A percentile compares a stretch with the other conserved stretches of the same genome.
phyloP scores from a whole-genome alignment of 2,888 invertebrate species.

The Cephus rjabovi region DNA sequence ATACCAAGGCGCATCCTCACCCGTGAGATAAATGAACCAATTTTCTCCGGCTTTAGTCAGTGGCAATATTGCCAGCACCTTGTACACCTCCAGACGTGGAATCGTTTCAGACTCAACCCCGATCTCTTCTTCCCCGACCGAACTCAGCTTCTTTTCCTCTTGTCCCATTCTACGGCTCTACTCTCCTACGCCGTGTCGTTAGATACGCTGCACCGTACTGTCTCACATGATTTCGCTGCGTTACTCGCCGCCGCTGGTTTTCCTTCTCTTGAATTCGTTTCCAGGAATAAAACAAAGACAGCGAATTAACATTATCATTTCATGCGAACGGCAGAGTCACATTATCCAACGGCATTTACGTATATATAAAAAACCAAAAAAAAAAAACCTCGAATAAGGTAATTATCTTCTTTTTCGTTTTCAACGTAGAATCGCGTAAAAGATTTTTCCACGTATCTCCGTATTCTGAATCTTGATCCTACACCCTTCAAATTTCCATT shows the following conservation, averaged over 20 bases:
- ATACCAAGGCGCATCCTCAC: constrained; percentile 34
- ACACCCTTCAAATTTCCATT: neutral
- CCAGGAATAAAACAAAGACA: constrained; percentile 26
- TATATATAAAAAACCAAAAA: neutral
- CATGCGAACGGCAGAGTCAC: constrained; percentile 44
- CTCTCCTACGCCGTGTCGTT: neutral
- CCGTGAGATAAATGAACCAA: constrained; percentile 57
- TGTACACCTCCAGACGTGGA: constrained; percentile 20
- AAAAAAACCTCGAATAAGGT: neutral
- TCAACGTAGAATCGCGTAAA: neutral
- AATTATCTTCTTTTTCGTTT: neutral
- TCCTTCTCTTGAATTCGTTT: constrained; percentile 28
- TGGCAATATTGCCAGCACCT: constrained; percentile 47
- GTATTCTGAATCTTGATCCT: neutral
- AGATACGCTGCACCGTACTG: neutral
- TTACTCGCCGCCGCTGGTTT: constrained; percentile 4
- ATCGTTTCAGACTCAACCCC: constrained; percentile 32
- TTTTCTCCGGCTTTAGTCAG: constrained; percentile 56
- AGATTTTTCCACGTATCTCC: neutral
- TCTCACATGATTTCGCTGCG: neutral
- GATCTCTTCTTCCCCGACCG: neutral
- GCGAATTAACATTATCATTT: constrained; percentile 47
- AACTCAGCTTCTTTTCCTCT: neutral
- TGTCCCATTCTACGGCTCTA: neutral
- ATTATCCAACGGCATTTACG: constrained; percentile 29